Base-by-base conservation (phyloP, 2,797 vertebrate genomes). In the Cirrhinus molitorella region DNA sequence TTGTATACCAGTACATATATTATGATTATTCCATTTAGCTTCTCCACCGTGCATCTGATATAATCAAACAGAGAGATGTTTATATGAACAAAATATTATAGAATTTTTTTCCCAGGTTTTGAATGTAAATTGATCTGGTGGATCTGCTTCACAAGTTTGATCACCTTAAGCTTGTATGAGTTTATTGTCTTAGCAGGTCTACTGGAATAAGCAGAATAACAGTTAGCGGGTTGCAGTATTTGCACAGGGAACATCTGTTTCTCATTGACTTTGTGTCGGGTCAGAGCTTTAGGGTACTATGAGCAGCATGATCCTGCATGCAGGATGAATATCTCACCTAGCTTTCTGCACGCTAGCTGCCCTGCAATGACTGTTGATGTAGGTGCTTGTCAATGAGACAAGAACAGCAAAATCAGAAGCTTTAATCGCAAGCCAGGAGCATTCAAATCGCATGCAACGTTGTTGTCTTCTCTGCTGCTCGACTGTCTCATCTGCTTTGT, bases 361-460 rank as follows among this genome's bases (percentile, higher is more conserved):
- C 59, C 79, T 2, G 0, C 34, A 73, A 34, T 76, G 11, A n/a
- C n/a, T 88, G 89, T 89, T 89, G 87, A 89, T 73, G 85, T 89
- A 91, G 88, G 87, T 91, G 91, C 83, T 84, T 73, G 45, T 71
- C 75, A 85, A 87, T 80, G 37, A 86, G 72, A 81, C 83, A 86
- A 75, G 85, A 12, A 49, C 88, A 83, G 34, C 72, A 67, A 34
- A 74, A 75, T 82, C 47, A 74, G 31, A 16, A 25, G 45, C 57
- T 74, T 73, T 73, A 65, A 73, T 82, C 59, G 7, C n/a, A 55
- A 49, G 31, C 81, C 61, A 83, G 71, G 17, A 66, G 12, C 45
- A 37, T 49, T 79, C 19, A 57, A 28, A 43, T 74, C 31, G 8
- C 34, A 55, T 55, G 63, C 31, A 51, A 49, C 28, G 53, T 9